Evolutionary conservation across 2,797 vertebrate genomes (phyloP), one percentile per base, ranked within the genome.

Genomic region (Cryptoblepharus egeriae): DNA sequence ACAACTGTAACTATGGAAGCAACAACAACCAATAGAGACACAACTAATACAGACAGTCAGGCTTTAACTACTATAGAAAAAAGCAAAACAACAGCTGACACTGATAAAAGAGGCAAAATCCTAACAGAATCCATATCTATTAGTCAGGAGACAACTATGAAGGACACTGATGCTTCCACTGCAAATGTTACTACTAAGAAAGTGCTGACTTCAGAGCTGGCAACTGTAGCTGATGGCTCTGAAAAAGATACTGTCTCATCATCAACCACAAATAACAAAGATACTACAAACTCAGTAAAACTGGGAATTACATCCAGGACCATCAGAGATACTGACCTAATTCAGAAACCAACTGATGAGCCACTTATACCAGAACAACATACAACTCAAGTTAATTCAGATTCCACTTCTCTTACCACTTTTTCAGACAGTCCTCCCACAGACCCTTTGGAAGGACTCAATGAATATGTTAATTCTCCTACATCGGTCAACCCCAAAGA

Each of bases 221-320:
- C 92, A 77, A 87, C 89, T 13, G 92, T 92, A 79, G 84, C 86
- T 26, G 90, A 88, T 82, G 55, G 65, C 57, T 93, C 70, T 88
- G 88, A 57, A 88, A 90, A 84, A 65, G 58, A 42, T 39, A 61
- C 55, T 71, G 37, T 61, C 61, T 28, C 68, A 30, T 60, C 60
- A 64, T 32, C 18, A 20, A 16, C 5, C 10, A 45, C n/a, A 73
- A 80, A 13, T 22, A 30, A 13, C 26, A 49, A 5, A 71, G 57
- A 57, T 39, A 28, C 72, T 39, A 37, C 26, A 61, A 32, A 49
- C n/a, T 55, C 65, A 64, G 22, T 4, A 52, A 18, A 55, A 28
- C 55, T 32, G 10, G 30, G n/a, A 55, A 70, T n/a, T 71, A 82
- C 81, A 45, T 82, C 81, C 35, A 10, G 26, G 55, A 61, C 42